Percentiles rank a stretch among this genome's conserved stretches.
Conservation (phyloP, 2,113 vertebrate genomes). For the Arothron firmamentum region DNA sequence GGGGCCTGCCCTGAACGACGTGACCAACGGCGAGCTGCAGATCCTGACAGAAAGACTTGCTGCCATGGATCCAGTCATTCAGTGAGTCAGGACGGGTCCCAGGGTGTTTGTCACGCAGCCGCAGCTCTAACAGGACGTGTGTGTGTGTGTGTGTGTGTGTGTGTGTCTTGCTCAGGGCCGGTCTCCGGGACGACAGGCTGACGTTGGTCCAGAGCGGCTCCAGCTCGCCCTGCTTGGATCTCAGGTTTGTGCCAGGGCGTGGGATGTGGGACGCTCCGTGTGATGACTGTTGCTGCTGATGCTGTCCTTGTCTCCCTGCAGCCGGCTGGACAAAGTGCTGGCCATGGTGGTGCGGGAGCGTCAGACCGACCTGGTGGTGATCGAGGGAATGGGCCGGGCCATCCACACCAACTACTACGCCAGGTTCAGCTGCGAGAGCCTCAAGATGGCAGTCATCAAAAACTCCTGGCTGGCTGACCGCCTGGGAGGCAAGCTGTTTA, state of each 20-base stretch:
- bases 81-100: constrained; percentile 62
- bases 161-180: constrained; percentile 69
- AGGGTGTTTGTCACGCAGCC: no score
- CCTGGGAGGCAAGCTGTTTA: constrained; percentile 93
- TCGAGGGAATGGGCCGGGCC: constrained; percentile 97
- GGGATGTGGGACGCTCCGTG: no score
- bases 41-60: constrained; percentile 88
- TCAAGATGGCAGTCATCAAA: constrained; percentile 96
- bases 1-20: constrained; percentile 91
- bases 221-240: constrained; percentile 93
- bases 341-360: constrained; percentile 84
- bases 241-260: constrained; percentile 87
- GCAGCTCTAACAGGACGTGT: no score
- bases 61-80: constrained; percentile 85
- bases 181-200: constrained; percentile 81
- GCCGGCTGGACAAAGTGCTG: constrained; percentile 91
- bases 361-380: constrained; percentile 89
- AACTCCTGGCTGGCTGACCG: constrained; percentile 97
- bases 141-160: background rate
- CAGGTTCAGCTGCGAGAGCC: constrained; percentile 87
- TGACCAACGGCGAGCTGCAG: constrained; percentile 90
- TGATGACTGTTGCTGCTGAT: background rate
- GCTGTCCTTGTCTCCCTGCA: constrained; percentile 41
- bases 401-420: constrained; percentile 97
- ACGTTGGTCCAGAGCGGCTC: constrained; percentile 90